A percentile compares a stretch with the other conserved stretches of the same genome.
Conservation (phyloP, 2,113 vertebrate species). For the Strigops habroptila region DNA sequence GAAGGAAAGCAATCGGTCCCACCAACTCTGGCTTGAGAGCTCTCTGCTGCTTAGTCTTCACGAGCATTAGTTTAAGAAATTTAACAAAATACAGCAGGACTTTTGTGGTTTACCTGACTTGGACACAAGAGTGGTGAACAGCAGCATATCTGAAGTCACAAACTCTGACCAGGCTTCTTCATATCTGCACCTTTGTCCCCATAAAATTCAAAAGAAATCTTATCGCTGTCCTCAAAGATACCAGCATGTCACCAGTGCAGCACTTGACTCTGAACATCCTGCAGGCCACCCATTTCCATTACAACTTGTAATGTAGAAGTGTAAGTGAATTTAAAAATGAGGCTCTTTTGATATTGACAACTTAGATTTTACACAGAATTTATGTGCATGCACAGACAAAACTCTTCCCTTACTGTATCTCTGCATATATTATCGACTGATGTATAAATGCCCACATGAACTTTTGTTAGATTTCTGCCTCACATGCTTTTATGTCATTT, state of each 20-base stretch:
- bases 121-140: not conserved
- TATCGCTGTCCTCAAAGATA: not conserved
- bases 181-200: not conserved
- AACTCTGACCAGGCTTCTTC: not conserved
- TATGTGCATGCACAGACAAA: not conserved
- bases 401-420: not conserved
- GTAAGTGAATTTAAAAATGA: not conserved
- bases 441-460: not conserved
- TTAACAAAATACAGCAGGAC: not conserved
- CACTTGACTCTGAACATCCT: not conserved
- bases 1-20: not conserved
- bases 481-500: not conserved
- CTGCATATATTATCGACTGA: not conserved
- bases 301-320: fast-evolving
- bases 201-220: not conserved
- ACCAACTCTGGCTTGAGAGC: not conserved
- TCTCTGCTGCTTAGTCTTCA: not conserved
- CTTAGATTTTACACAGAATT: not conserved
- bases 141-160: fast-evolving
- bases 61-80: not conserved
- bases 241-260: not conserved
- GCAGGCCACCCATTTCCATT: not conserved
- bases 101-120: not conserved
- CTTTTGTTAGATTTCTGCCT: not conserved
- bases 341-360: not conserved